These are phyloP conservation scores for Protaetia brevitarsis DNA, from an alignment of 1,140 invertebrate species.

Conservation along the genomic window DNA sequence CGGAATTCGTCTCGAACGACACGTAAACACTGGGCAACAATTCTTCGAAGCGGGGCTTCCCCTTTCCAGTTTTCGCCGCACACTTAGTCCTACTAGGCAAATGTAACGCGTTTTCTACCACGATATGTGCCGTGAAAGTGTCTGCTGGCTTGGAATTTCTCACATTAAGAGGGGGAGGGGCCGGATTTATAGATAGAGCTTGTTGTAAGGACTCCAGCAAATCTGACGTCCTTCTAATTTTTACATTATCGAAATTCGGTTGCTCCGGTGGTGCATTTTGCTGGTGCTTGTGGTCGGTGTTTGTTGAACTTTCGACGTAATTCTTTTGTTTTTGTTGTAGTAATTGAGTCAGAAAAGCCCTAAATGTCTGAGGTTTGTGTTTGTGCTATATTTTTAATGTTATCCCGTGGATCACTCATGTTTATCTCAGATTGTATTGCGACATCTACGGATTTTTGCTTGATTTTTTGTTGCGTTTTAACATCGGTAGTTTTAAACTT, in stretches of 20 bases:
- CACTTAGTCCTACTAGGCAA: slow-evolving; percentile 52
- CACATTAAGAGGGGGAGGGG: no score
- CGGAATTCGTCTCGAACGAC: slow-evolving; percentile 53
- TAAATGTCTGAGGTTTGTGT: slow-evolving; percentile 24
- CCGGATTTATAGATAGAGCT: slow-evolving; percentile 36
- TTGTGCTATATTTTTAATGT: background rate
- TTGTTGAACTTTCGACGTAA: slow-evolving; percentile 27
- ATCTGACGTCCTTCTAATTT: slow-evolving; percentile 47
- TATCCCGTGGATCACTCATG: slow-evolving; percentile 7
- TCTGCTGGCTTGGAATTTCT: background rate
- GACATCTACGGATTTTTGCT: slow-evolving; percentile 18
- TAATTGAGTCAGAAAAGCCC: slow-evolving; percentile 33
- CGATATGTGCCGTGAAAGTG: slow-evolving; percentile 51
- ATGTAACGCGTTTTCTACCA: slow-evolving; percentile 57
- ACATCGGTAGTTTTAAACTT: no score
- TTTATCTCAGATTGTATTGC: slow-evolving; percentile 19
- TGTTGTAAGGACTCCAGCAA: slow-evolving; percentile 50
- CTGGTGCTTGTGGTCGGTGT: slow-evolving; percentile 12
- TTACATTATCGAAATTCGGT: slow-evolving; percentile 7
- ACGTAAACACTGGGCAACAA: slow-evolving; percentile 57
- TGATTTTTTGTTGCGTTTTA: background rate
- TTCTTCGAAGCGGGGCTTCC: slow-evolving; percentile 37
- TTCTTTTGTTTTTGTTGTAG: slow-evolving; percentile 27
- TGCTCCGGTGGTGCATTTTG: background rate
- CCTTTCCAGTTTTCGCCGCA: slow-evolving; percentile 38